Evolutionary conservation across 1,140 invertebrate genomes (phyloP).

Genomic region (Hycleus phaleratus): DNA sequence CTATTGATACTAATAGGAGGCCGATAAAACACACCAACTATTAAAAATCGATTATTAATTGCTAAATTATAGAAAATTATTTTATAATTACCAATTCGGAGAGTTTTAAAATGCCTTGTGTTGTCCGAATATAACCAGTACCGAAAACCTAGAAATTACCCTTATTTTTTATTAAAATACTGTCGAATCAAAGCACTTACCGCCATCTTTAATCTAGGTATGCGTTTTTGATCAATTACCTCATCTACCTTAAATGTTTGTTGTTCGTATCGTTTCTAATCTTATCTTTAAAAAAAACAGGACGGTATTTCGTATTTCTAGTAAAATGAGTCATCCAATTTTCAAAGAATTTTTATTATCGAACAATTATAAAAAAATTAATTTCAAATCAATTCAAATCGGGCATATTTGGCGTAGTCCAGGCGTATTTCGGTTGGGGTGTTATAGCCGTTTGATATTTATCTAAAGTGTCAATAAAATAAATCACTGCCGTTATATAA

Average conservation of each 20-base stretch:
- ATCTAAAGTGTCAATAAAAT: conserved; percentile 6
- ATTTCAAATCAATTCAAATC: not conserved
- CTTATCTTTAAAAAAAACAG: conserved; percentile 4
- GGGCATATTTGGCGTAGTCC: conserved; percentile 5
- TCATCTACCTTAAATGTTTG: not conserved
- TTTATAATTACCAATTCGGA: conserved; percentile 11
- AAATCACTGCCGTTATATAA: not conserved
- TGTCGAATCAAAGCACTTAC: not conserved
- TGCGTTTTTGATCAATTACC: not conserved
- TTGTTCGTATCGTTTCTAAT: not conserved
- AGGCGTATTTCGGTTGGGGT: conserved; percentile 3
- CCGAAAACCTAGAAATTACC: conserved; percentile 8
- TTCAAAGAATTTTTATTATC: no score
- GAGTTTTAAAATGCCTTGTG: conserved; percentile 14
- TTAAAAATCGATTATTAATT: not conserved
- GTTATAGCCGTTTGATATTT: conserved; percentile 3
- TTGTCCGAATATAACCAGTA: conserved; percentile 5
- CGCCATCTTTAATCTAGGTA: not conserved
- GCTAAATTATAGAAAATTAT: conserved; percentile 2
- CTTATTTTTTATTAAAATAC: not conserved
- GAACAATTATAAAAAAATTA: not conserved
- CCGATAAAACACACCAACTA: conserved; percentile 17
- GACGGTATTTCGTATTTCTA: not conserved
- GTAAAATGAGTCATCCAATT: no score
- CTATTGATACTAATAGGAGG: conserved; percentile 6